Evolutionary conservation across 2,113 vertebrate species (phyloP), one percentile per base, ranked within the genome.

Genomic region (Perca flavescens): DNA sequence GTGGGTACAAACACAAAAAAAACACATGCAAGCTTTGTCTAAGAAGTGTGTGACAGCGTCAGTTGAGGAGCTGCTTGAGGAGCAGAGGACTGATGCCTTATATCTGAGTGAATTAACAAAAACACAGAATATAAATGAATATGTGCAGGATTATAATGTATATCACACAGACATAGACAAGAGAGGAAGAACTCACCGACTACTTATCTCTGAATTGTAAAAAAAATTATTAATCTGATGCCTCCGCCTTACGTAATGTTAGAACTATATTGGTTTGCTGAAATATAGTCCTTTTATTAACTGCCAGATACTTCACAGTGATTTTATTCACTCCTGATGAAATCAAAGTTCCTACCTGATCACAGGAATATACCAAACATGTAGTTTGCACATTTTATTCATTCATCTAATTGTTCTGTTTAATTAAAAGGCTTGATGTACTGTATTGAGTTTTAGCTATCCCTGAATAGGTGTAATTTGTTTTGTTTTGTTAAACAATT

Each of bases 81-180:
- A 43, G 10, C 22, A 4, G 7, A 15, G 21, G 21, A 31, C 25
- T 52, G 64, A n/a, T 63, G 21, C 13, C 15, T 70, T 57, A 50
- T 80, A 71, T 82, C 17, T 43, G 28, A 82, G 53, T 68, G 50
- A 84, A 75, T 79, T 15, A 74, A 82, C 36, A 46, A 77, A 83
- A 74, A 69, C 40, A 49, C 8, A 31, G 2, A 50, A 66, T 12
- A 63, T 80, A 8, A 19, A 25, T 50, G 52, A 34, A 6, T 11
- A 53, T 43, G 12, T 75, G 70, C 58, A 2, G 36, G 36, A 66
- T 75, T 61, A 73, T 52, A 57, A 61, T 57, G 28, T 31, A 31
- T n/a, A 6, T 73, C 43, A 77, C 62, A 74, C 0, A 40, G 36
- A 66, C 28, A 74, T 1, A 40, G 36, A 66, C 28, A 73, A 4